Percentiles rank a stretch among this genome's conserved stretches.
phyloP scores from a whole-genome alignment of 2,888 invertebrate species.

The Hedychridium roseum region DNA sequence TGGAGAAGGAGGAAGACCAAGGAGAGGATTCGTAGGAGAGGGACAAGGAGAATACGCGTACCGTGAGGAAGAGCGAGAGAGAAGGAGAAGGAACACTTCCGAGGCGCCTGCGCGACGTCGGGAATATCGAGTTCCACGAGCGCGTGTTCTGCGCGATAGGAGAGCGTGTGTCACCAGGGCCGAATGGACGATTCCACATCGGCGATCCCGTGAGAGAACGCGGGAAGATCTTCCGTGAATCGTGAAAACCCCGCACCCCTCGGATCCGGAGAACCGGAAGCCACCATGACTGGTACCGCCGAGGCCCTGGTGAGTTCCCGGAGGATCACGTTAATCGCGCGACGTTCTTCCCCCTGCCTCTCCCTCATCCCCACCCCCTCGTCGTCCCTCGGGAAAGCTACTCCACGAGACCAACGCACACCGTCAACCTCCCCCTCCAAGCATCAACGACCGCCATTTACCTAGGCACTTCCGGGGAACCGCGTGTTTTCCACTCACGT shows the following conservation, averaged over 20 bases:
- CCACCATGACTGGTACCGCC: constrained; percentile 19
- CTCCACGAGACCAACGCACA: constrained; percentile 19
- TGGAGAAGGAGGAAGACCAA: too few species aligned
- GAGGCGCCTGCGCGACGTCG: constrained; percentile 5
- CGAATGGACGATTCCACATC: not conserved
- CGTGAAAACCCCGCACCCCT: not conserved
- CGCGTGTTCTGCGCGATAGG: not conserved
- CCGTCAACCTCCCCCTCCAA: too few species aligned
- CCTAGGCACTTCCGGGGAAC: too few species aligned
- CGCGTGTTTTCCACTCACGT: too few species aligned
- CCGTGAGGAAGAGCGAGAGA: constrained; percentile 1
- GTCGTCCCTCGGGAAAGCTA: constrained; percentile 11
- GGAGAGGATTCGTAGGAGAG: too few species aligned
- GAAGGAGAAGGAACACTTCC: not conserved
- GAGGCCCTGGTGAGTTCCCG: constrained; percentile 27
- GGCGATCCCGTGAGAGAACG: not conserved
- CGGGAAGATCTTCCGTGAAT: not conserved
- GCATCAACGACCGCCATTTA: too few species aligned
- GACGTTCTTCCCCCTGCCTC: not conserved
- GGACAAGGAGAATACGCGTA: too few species aligned
- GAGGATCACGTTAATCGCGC: not conserved
- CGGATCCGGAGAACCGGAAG: not conserved
- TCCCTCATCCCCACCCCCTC: not conserved
- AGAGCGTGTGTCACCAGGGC: not conserved
- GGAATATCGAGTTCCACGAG: constrained; percentile 9